A percentile compares a stretch with the other conserved stretches of the same genome.
phyloP scores from a whole-genome alignment of 2,888 invertebrate genomes.

The Liposcelis brunnea region DNA sequence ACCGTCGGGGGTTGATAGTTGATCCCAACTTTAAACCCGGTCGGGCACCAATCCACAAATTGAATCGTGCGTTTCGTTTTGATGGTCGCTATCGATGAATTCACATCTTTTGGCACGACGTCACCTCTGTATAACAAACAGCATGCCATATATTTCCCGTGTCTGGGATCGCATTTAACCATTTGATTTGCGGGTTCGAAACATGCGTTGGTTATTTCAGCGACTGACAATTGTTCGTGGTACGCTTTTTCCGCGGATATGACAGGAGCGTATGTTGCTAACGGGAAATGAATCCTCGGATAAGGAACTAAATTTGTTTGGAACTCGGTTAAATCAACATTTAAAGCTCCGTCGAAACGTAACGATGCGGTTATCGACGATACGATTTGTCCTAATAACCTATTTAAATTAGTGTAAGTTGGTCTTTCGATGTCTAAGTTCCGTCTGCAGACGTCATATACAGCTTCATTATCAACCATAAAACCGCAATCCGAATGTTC shows the following conservation, averaged over 20 bases:
- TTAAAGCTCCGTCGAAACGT: slow-evolving; percentile 32
- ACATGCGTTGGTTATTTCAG: slow-evolving; percentile 34
- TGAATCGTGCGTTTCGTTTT: slow-evolving; percentile 24
- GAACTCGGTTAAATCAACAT: slow-evolving; percentile 35
- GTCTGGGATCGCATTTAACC: slow-evolving; percentile 18
- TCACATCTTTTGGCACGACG: slow-evolving; percentile 28
- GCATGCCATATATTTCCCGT: slow-evolving; percentile 27
- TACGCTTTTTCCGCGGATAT: slow-evolving; percentile 32
- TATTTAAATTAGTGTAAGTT: slow-evolving; percentile 35
- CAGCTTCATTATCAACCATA: slow-evolving; percentile 36
- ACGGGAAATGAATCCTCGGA: slow-evolving; percentile 35
- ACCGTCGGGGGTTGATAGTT: slow-evolving; percentile 28
- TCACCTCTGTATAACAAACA: slow-evolving; percentile 20
- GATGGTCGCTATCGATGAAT: slow-evolving; percentile 17
- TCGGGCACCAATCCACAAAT: slow-evolving; percentile 36
- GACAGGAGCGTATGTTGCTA: slow-evolving; percentile 29
- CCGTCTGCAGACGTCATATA: slow-evolving; percentile 34
- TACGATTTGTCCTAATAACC: slow-evolving; percentile 24
- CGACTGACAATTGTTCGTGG: slow-evolving; percentile 29
- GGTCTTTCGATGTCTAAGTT: slow-evolving; percentile 32
- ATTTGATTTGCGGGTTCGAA: slow-evolving; percentile 37
- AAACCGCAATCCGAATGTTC: slow-evolving; percentile 34
- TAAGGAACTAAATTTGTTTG: slow-evolving; percentile 32
- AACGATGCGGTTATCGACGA: slow-evolving; percentile 28
- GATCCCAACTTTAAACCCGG: slow-evolving; percentile 32